Base-by-base conservation (phyloP, 2,888 invertebrate genomes). In the Rosalia funebris region DNA sequence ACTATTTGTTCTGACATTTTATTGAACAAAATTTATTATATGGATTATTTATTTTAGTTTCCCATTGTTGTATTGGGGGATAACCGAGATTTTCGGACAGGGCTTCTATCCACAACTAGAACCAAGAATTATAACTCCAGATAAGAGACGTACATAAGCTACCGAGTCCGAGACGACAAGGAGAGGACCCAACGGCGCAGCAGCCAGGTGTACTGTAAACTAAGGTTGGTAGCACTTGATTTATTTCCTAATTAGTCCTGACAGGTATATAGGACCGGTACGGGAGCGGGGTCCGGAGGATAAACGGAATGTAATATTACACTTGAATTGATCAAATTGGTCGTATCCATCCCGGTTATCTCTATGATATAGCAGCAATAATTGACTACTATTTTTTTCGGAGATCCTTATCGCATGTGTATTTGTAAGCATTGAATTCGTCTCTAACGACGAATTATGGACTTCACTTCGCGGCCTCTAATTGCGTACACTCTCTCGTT, bases 171-270 rank as follows among this genome's bases (percentile, higher is more conserved):
- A 25, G 7, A 25, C 25, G 25, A 7, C 25, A 25, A 25, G 4
- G 25, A 7, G 4, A 19, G 17, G 48, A 47, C 48, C 39, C 34
- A 19, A 36, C 19, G 37, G 14, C 47, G n/a, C 46, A 54, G 52
- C 55, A 63, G 66, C 69, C 71, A 71, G 71, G 69, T 71, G 71
- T 65, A 69, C 65, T 48, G 63, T 58, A 65, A 62, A 63, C 61
- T 65, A 53, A 69, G 64, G 62, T 63, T 54, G 66, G 68, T 68
- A 66, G 63, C 63, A 61, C 73, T 77, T 80, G 80, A 81, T 81
- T 80, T 81, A 81, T 81, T 77, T 76, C 79, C 81, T 81, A 80
- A 80, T 81, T 81, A 80, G 78, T 76, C 71, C 71, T 68, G 80
- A 81, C 81, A 81, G 80, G 77, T 79, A 79, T 79, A 79, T 79